A percentile compares a stretch with the other conserved stretches of the same genome.
phyloP scores from a whole-genome alignment of 2,888 invertebrate species.

The Pollenia amentaria region DNA sequence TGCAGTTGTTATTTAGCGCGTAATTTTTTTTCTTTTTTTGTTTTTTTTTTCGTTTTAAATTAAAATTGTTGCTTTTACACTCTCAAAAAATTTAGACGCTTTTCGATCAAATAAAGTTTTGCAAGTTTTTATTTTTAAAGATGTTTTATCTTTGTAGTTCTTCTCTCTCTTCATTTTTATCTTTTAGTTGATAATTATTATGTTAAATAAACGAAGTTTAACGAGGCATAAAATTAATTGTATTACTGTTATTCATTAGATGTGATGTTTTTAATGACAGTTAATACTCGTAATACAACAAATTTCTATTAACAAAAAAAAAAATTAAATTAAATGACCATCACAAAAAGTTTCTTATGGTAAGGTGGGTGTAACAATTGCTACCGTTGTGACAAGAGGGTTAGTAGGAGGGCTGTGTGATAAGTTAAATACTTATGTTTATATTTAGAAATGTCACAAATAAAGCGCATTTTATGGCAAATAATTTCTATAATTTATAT shows the following conservation, averaged over 20 bases:
- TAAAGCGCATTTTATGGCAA: too few species aligned
- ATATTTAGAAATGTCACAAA: too few species aligned
- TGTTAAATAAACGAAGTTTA: background rate
- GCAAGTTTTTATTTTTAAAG: background rate
- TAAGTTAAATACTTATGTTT: background rate
- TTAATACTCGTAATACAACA: background rate
- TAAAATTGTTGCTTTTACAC: background rate
- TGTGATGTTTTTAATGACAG: background rate
- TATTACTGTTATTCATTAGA: background rate
- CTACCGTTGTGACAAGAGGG: background rate
- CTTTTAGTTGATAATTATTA: background rate
- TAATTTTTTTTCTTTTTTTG: slow-evolving; percentile 8
- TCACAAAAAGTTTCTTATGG: background rate
- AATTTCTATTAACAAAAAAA: background rate
- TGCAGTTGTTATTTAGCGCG: slow-evolving; percentile 46
- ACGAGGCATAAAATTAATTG: background rate
- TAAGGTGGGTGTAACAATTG: background rate
- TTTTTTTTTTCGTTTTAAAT: background rate
- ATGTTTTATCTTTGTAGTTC: background rate
- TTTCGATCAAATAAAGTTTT: background rate
- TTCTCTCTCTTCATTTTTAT: background rate
- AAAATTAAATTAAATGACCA: background rate
- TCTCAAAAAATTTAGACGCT: background rate
- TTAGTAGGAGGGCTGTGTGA: background rate
- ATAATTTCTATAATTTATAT: too few species aligned